Base-by-base conservation (phyloP, 2,113 vertebrate genomes). In the Pseudorasbora parva region DNA sequence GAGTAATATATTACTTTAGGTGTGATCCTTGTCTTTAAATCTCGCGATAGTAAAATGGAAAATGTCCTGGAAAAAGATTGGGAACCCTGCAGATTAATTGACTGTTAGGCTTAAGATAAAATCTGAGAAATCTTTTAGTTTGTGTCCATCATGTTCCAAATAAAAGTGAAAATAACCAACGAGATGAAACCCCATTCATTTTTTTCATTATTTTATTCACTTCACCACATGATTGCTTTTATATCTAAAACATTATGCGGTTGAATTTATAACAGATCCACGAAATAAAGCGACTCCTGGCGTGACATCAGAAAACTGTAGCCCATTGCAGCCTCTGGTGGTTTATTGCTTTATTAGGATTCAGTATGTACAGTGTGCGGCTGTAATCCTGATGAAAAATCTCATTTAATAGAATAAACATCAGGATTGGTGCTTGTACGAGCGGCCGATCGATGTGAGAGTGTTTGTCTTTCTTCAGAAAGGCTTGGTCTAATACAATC, bases 351-450 rank as follows among this genome's bases (percentile, higher is more conserved):
- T 64, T 64, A 64, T 64, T 64, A 17, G 27, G 66, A 41, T 69
- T 69, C 66, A 41, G 19, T n/a, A 11, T 41, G 64, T 68, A 68
- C 64, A 68, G 60, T 68, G 64, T 68, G 37, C 33, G 62, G 33
- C 75, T 59, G 75, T 43, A 57, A 77, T 77, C 51, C 75, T 77
- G 75, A 43, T 59, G 54, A 43, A 41, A 77, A 77, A 78, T 78
- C 54, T 43, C 21, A 78, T 78, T 78, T 78, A 23, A 59, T 43
- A 59, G 54, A 78, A 78, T 59, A 78, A 59, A 78, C 75, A 78
- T 78, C 75, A 41, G 54, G 54, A 27, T 15, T 5, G 23, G n/a
- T 4, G 71, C 43, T 27, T 30, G 71, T 25, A 8, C 17, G 64
- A 49, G n/a, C 6, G 23, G 47, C 25, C n/a, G 51, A 41, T 77